These are phyloP conservation scores for Cerceris ruficornis DNA, from an alignment of 2,888 invertebrate species.

Conservation along the genomic window DNA sequence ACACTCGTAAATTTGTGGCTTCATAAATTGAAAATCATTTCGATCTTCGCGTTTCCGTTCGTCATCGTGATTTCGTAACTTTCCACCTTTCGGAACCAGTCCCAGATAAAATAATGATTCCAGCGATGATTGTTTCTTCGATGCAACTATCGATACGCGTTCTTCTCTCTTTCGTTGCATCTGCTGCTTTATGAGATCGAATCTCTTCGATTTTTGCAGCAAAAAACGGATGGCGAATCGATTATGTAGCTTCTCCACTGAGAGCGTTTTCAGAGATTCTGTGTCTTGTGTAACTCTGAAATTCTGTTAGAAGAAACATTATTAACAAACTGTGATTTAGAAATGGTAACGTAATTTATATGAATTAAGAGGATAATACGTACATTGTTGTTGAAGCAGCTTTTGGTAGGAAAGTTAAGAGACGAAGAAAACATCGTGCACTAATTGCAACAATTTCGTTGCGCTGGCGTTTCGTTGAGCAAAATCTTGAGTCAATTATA, in stretches of 20 bases:
- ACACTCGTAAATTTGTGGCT: constrained; percentile 36
- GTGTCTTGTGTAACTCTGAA: background rate
- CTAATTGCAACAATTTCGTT: background rate
- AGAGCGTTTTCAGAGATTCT: background rate
- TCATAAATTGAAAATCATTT: constrained; percentile 9
- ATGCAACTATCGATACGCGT: background rate
- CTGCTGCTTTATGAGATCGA: background rate
- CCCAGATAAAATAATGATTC: constrained; percentile 37
- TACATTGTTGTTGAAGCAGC: background rate
- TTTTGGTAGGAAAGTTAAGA: background rate
- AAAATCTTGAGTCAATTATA: background rate
- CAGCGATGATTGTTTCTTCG: background rate
- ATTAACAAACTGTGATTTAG: background rate
- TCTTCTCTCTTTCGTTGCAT: background rate
- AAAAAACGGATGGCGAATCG: constrained; percentile 35
- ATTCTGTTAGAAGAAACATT: constrained; percentile 8
- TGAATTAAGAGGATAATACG: background rate
- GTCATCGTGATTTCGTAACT: background rate
- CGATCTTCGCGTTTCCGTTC: background rate
- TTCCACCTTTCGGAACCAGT: background rate
- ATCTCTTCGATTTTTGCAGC: constrained; percentile 33
- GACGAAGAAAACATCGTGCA: background rate
- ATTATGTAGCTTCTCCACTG: background rate
- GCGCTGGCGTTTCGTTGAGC: too few species aligned
- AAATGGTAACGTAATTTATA: background rate